A percentile compares a stretch with the other conserved stretches of the same genome.
These are phyloP conservation scores for Drosophila lowei DNA, from an alignment of 1,140 invertebrate species.

Conservation along the genomic window DNA sequence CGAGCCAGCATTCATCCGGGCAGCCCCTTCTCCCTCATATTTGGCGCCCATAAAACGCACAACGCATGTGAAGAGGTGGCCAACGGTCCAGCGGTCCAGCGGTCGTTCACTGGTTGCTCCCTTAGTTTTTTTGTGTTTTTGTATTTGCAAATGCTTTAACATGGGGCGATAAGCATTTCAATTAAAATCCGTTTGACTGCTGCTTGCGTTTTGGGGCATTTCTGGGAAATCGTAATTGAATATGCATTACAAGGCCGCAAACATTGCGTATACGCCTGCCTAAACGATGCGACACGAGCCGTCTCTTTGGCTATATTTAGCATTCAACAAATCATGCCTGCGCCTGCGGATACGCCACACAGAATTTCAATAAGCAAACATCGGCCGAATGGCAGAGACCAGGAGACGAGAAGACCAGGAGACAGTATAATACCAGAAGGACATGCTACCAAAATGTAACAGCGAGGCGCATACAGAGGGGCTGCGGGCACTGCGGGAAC, in stretches of 20 bases:
- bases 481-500: neutral
- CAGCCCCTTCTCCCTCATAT: neutral
- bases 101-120: slow-evolving; percentile 17
- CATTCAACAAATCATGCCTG: slow-evolving; percentile 73
- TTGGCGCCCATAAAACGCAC: slow-evolving; percentile 49
- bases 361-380: slow-evolving; percentile 81
- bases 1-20: slow-evolving; percentile 6
- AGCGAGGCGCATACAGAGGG: neutral
- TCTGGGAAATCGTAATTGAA: slow-evolving; percentile 53
- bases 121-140: slow-evolving; percentile 32
- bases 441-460: slow-evolving; percentile 4
- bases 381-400: slow-evolving; percentile 10
- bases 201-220: slow-evolving; percentile 31
- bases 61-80: slow-evolving; percentile 53
- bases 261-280: slow-evolving; percentile 55
- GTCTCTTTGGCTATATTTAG: slow-evolving; percentile 26
- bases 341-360: slow-evolving; percentile 78
- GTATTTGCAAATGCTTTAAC: slow-evolving; percentile 52
- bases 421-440: slow-evolving; percentile 2
- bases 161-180: slow-evolving; percentile 47
- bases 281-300: slow-evolving; percentile 10
- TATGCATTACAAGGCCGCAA: slow-evolving; percentile 69
- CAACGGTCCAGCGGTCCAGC: slow-evolving; percentile 27
- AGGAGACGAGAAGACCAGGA: neutral
- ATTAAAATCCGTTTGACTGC: slow-evolving; percentile 59